These are phyloP conservation scores for Stenodema calcarata DNA, from an alignment of 2,888 invertebrate species.

Conservation along the genomic window DNA sequence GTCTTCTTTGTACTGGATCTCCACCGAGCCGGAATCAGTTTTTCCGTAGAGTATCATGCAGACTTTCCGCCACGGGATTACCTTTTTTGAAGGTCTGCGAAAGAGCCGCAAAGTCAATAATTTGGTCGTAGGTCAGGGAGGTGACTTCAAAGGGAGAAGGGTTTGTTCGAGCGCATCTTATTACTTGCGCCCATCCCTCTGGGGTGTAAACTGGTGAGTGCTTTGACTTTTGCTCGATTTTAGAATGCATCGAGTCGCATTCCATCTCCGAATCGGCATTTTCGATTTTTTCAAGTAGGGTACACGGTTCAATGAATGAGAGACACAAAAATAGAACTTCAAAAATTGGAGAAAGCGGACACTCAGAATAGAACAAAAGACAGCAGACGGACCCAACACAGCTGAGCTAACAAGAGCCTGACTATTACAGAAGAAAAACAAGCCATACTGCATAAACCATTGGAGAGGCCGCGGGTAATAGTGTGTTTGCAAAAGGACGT, in stretches of 20 bases:
- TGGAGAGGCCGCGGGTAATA: not conserved
- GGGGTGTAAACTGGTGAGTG: slow-evolving; percentile 9
- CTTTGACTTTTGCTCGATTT: slow-evolving; percentile 18
- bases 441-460: not conserved
- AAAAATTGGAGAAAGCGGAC: not conserved
- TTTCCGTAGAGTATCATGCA: not conserved
- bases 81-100: slow-evolving; percentile 2
- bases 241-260: slow-evolving; percentile 14
- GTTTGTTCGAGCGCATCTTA: not conserved
- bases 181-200: slow-evolving; percentile 22
- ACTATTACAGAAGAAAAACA: not conserved
- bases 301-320: not conserved
- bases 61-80: slow-evolving; percentile 2
- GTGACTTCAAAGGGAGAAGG: slow-evolving; percentile 1
- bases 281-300: not conserved
- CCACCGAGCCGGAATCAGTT: not conserved
- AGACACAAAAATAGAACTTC: not conserved
- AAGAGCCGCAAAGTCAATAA: no score
- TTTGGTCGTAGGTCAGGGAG: not conserved
- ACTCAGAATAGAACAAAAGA: not conserved
- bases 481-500: not conserved
- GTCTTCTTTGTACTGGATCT: not conserved
- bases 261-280: slow-evolving; percentile 9
- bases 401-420: not conserved
- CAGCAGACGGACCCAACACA: not conserved